Evolutionary conservation across 2,888 invertebrate genomes (phyloP).

Genomic region (Rotaria socialis): DNA sequence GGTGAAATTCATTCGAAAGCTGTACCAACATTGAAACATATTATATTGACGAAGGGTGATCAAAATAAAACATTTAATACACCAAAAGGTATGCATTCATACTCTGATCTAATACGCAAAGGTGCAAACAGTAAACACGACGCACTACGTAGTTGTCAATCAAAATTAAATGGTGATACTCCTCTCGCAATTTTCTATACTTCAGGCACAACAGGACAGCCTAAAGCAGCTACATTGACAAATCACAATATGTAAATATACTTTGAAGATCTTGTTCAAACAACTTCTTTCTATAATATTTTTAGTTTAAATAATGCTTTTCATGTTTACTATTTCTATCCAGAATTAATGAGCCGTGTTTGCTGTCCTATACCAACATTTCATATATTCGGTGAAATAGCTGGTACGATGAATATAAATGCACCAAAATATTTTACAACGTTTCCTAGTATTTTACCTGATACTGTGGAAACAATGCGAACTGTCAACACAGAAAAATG

Average conservation of each 20-base stretch:
- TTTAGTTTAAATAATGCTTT: neutral
- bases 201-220: neutral
- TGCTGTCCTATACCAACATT: slow-evolving; percentile 45
- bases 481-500: slow-evolving; percentile 41
- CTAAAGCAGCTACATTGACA: slow-evolving; percentile 28
- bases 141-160: neutral
- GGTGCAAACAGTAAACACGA: neutral
- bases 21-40: slow-evolving; percentile 41
- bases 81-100: slow-evolving; percentile 14
- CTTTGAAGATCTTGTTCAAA: no score
- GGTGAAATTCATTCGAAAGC: slow-evolving; percentile 39
- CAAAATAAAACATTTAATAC: neutral
- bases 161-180: neutral
- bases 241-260: neutral
- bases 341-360: slow-evolving; percentile 6
- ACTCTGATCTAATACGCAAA: neutral
- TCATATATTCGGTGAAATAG: slow-evolving; percentile 42
- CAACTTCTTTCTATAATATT: neutral
- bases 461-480: slow-evolving; percentile 44
- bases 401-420: slow-evolving; percentile 33
- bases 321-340: neutral
- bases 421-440: neutral
- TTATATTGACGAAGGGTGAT: neutral
- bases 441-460: slow-evolving; percentile 39
- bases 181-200: neutral